Base-by-base conservation (phyloP, 2,888 invertebrate genomes). In the Amphiduros pacificus region DNA sequence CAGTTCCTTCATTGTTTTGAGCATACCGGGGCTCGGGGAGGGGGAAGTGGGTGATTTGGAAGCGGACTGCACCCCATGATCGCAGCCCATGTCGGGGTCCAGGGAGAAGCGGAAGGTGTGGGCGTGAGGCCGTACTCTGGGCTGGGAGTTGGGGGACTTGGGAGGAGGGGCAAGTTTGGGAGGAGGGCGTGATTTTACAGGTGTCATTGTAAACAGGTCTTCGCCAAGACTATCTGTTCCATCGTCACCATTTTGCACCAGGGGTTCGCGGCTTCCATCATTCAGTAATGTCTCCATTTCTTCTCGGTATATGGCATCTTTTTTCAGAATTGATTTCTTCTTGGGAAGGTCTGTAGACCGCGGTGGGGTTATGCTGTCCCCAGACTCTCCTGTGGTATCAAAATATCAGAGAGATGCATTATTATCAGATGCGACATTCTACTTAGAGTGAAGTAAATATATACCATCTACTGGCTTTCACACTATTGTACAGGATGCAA, bases 301-400 rank as follows among this genome's bases (percentile, higher is more conserved):
- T 61, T 91, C 90, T 58, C 67, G 75, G 62, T 69, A 64, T 24
- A 64, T 63, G 73, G 89, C 89, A 54, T 76, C 88, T 82, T 90
- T 90, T 84, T 91, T 91, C 71, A 91, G 83, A 77, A 91, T 90
- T 68, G 90, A 90, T 80, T 89, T 90, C 62, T 90, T 89, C 71
- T 88, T 79, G 52, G 72, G 70, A 20, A 11, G 24, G 41, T n/a
- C 24, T 3, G 3, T 17, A n/a, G 26, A 4, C 6, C n/a, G 20
- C 31, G 48, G 29, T n/a, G 29, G 50, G 41, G 50, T 36, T 20
- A 9, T 44, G 24, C 58, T 11, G 41, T 27, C 29, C 4, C 48
- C 51, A 4, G 59, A 51, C 52, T 51, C 29, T 41, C 51, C 59
- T n/a, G 48, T 49, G 9, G 55, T 41, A 24, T 55, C 55, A 36